Conservation (phyloP, 2,113 vertebrate genomes). For the Holacanthus passer region DNA sequence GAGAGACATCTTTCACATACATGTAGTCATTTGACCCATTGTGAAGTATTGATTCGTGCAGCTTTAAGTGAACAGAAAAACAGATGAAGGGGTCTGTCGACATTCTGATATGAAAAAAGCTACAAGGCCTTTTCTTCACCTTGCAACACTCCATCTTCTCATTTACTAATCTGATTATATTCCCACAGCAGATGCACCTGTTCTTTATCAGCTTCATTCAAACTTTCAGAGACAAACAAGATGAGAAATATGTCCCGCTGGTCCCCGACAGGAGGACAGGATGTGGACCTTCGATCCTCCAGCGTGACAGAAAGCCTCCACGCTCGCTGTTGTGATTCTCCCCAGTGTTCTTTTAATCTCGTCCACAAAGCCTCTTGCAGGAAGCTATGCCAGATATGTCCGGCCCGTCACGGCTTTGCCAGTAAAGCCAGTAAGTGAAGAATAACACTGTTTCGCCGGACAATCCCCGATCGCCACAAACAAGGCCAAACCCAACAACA, state of each 20-base stretch:
- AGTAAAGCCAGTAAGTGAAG: conserved; percentile 70
- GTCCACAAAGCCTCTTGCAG: conserved; percentile 71
- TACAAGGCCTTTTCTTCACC: not conserved
- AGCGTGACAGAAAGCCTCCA: conserved; percentile 39
- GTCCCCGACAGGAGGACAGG: conserved; percentile 38
- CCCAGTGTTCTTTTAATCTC: conserved; percentile 76
- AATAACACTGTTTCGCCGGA: conserved; percentile 77
- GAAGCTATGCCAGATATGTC: conserved; percentile 84
- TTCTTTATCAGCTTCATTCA: not conserved
- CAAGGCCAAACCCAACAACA: conserved; percentile 77
- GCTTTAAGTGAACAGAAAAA: not conserved
- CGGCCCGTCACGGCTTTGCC: conserved; percentile 63
- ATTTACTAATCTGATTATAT: not conserved
- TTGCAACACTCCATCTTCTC: not conserved
- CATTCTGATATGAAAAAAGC: not conserved
- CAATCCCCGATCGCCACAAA: conserved; percentile 75
- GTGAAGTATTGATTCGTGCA: not conserved
- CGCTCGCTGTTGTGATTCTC: conserved; percentile 71
- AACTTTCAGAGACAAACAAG: conserved; percentile 9
- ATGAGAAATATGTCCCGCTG: not conserved
- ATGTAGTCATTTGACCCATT: not conserved
- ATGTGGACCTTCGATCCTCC: conserved; percentile 41
- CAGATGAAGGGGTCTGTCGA: not conserved
- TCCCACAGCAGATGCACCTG: not conserved
- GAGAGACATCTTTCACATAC: not conserved